Base-by-base conservation (phyloP, 2,888 invertebrate genomes). In the Drymonia ruficornis region DNA sequence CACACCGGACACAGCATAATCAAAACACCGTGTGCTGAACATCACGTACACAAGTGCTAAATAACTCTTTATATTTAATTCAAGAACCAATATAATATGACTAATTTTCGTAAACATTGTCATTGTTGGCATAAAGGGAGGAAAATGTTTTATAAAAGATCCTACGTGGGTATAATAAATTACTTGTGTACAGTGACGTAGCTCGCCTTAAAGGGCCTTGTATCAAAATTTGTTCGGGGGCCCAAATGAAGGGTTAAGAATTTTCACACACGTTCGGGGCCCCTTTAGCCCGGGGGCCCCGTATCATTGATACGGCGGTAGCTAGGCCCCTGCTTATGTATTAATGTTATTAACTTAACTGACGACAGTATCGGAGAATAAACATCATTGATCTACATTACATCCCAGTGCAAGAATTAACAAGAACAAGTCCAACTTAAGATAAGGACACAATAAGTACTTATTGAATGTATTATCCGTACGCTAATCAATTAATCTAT, bases 1-100 rank as follows among this genome's bases (percentile, higher is more conserved):
- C 72, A 67, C 63, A 72, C 80, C 80, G 83, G 83, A 83, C 75
- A 78, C 80, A 72, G 75, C 72, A 77, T 76, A 75, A 70, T 71
- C 81, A 75, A 80, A 81, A 84, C 83, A 80, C 68, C 56, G 70
- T 71, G 70, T 77, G 78, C 72, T 72, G 56, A 58, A 59, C 56
- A 71, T 77, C 82, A 84, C 84, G 81, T 84, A 85, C 66, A 70
- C 66, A 61, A 47, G 50, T 47, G 51, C 45, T 56, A 56, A 55
- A 52, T 57, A 56, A 59, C 28, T 62, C 59, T 54, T 59, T 65
- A 59, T 63, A 59, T 67, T 65, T 59, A 57, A 64, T 61, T 61
- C 44, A 64, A 56, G 34, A 52, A 53, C 43, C 28, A 50, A 50
- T 52, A 45, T 52, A 3, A 55, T 52, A 50, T 43, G 40, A 34